phyloP scores from a whole-genome alignment of 2,888 invertebrate genomes.

The Rotaria macrura region DNA sequence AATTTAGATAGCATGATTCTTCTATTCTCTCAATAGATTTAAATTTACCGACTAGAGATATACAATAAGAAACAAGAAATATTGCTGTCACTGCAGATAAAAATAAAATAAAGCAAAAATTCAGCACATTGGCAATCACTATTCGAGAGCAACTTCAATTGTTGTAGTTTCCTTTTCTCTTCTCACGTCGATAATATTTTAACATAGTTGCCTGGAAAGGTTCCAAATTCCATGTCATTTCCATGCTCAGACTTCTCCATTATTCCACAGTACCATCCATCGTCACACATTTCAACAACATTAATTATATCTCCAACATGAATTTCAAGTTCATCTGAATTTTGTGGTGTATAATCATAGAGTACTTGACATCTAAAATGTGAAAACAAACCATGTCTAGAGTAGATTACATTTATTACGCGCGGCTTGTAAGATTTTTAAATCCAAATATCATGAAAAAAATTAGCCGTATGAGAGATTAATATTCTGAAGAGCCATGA shows the following conservation, averaged over 20 bases:
- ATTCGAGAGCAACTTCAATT: neutral
- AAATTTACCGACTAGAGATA: neutral
- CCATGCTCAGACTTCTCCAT: constrained; percentile 61
- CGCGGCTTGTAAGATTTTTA: too few species aligned
- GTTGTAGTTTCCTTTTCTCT: neutral
- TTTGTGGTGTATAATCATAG: constrained; percentile 89
- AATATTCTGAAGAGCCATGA: too few species aligned
- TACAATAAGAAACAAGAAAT: neutral
- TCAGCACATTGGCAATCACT: neutral
- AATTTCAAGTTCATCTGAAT: constrained; percentile 87
- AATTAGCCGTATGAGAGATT: too few species aligned
- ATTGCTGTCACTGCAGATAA: neutral
- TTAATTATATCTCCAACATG: constrained; percentile 78
- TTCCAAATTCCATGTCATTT: constrained; percentile 85
- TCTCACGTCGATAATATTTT: constrained; percentile 48
- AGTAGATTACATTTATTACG: neutral
- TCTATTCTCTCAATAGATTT: neutral
- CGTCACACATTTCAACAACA: constrained; percentile 94
- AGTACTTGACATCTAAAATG: constrained; percentile 73
- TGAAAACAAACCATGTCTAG: neutral
- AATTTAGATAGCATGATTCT: neutral
- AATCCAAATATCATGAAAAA: too few species aligned
- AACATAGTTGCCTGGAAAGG: constrained; percentile 93
- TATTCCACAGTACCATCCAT: constrained; percentile 90
- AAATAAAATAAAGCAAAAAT: neutral